Evolutionary conservation across 1,140 invertebrate species (phyloP).

Genomic region (Leguminivora glycinivorella): DNA sequence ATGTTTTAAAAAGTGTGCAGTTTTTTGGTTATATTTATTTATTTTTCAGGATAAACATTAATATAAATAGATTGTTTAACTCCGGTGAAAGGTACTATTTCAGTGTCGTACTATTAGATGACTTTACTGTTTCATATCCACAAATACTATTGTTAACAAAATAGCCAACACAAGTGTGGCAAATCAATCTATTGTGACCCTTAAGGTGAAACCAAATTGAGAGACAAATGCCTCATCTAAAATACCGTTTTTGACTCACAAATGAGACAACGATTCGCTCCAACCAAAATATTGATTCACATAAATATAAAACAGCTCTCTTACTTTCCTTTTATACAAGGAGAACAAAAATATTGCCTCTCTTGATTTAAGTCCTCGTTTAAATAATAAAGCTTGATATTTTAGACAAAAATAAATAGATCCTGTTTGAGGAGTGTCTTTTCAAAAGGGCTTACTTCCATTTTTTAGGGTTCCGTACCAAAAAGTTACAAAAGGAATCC

Average conservation of each 20-base stretch:
- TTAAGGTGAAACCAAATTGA: slow-evolving; percentile 59
- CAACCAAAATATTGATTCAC: slow-evolving; percentile 12
- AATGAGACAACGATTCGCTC: slow-evolving; percentile 1
- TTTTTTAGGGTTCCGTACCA: no score
- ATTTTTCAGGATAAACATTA: no score
- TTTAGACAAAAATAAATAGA: neutral
- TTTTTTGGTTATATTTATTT: no score
- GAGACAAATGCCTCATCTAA: slow-evolving; percentile 4
- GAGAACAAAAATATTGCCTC: slow-evolving; percentile 4
- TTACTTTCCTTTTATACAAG: neutral
- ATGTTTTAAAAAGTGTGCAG: no score
- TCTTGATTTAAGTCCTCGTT: slow-evolving; percentile 1
- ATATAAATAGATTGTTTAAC: no score
- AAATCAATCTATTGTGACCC: slow-evolving; percentile 8
- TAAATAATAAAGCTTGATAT: neutral
- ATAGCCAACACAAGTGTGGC: neutral
- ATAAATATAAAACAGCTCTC: neutral
- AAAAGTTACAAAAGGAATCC: no score
- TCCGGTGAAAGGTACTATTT: no score
- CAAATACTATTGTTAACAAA: neutral
- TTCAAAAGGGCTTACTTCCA: no score
- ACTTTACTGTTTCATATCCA: neutral
- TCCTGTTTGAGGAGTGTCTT: no score
- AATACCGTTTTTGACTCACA: neutral
- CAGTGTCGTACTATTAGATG: no score